A percentile compares a stretch with the other conserved stretches of the same genome.
These are phyloP conservation scores for Oasisia sp. DNA, from an alignment of 2,888 invertebrate species.

Conservation along the genomic window DNA sequence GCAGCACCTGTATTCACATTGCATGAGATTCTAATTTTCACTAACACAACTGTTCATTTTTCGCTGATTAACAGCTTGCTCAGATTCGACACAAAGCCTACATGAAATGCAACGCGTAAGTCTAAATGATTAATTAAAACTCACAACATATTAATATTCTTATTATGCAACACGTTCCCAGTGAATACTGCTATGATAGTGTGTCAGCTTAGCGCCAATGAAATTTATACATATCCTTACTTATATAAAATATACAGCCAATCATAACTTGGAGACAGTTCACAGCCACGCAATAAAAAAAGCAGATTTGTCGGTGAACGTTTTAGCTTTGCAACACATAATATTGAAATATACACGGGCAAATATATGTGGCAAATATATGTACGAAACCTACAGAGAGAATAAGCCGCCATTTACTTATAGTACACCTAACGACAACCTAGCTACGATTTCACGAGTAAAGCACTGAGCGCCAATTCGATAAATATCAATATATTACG, in stretches of 20 bases:
- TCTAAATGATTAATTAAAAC: neutral
- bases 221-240: conserved; percentile 13
- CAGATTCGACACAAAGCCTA: neutral
- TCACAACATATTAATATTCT: neutral
- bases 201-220: neutral
- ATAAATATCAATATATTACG: neutral
- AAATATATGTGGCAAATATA: neutral
- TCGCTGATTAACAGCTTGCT: neutral
- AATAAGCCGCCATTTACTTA: neutral
- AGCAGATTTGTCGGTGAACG: neutral
- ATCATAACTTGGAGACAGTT: neutral
- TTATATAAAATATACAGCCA: conserved; percentile 17
- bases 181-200: neutral
- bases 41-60: neutral
- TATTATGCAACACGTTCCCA: neutral
- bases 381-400: neutral
- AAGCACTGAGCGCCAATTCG: neutral
- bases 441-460: neutral
- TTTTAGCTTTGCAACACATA: neutral
- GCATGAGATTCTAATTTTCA: conserved; percentile 1
- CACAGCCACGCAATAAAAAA: neutral
- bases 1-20: neutral
- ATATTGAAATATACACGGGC: neutral
- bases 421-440: neutral
- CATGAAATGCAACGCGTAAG: neutral